Evolutionary conservation across 2,888 invertebrate genomes (phyloP).

Genomic region (Tridacna crocea): DNA sequence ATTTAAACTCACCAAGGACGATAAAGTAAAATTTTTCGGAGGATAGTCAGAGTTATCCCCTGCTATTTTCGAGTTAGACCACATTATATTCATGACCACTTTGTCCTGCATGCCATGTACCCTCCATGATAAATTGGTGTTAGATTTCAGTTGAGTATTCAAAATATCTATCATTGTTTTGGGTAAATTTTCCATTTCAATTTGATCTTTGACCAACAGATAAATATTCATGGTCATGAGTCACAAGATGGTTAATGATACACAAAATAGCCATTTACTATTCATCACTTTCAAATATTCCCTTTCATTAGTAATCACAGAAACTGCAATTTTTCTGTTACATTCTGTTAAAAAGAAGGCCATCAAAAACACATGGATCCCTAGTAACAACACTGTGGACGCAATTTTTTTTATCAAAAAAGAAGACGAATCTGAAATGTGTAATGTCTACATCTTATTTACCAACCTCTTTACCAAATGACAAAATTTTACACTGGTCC

Average conservation of each 20-base stretch:
- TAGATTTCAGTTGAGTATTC: slow-evolving; percentile 54
- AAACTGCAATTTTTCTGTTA: background rate
- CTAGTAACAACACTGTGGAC: background rate
- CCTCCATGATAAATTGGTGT: slow-evolving; percentile 55
- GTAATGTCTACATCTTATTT: too few species aligned
- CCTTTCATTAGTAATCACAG: background rate
- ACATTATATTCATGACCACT: slow-evolving; percentile 68
- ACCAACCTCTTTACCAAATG: too few species aligned
- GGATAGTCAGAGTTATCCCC: slow-evolving; percentile 48
- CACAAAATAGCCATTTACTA: background rate
- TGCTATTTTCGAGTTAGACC: slow-evolving; percentile 46
- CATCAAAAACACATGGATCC: background rate
- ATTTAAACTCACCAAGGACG: slow-evolving; percentile 28
- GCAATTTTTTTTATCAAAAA: too few species aligned
- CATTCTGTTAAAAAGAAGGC: background rate
- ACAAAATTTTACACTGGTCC: too few species aligned
- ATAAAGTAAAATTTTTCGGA: slow-evolving; percentile 43
- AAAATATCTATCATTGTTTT: slow-evolving; percentile 60
- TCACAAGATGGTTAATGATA: background rate
- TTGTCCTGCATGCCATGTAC: slow-evolving; percentile 66
- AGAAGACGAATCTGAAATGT: too few species aligned
- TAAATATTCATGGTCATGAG: slow-evolving; percentile 22
- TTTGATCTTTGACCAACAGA: slow-evolving; percentile 14
- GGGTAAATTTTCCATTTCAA: slow-evolving; percentile 60
- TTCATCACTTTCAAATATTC: background rate